Base-by-base conservation (phyloP, 2,888 invertebrate species). In the Mythimna impura region DNA sequence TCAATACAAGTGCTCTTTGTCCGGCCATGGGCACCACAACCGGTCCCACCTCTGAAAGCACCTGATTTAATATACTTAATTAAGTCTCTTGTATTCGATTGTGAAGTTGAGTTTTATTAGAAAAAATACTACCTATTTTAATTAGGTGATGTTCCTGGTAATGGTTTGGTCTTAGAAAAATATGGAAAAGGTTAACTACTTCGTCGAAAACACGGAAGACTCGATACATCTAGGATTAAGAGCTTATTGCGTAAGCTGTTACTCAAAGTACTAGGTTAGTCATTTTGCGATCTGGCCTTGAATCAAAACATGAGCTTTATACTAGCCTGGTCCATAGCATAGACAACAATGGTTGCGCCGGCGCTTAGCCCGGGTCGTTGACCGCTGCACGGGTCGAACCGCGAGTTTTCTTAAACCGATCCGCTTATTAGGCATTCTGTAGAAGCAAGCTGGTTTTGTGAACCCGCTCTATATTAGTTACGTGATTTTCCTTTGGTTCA, bases 391-490 rank as follows among this genome's bases (percentile, higher is more conserved):
- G 93, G 94, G 94, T 94, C 93, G 92, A 93, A 91, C 92, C 92
- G 93, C 92, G 93, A 92, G 93, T 93, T 94, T 94, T 94, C 94
- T 94, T 95, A 94, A 95, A 94, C 92, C 92, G 93, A 94, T 94
- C 93, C 91, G 92, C 94, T 93, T 94, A 94, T 94, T 94, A 95
- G 93, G 94, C 92, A 94, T 93, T 94, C 92, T 92, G 90, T 90
- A 90, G 91, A 75, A 73, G 73, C 76, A 68, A 91, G 88, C 90
- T 82, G 80, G 88, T 89, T 89, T 88, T 84, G 87, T 88, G 84
- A 87, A 85, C 84, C 81, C 80, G 77, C 76, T 85, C 90, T 90
- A 90, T 91, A 90, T 91, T 87, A 84, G 88, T 89, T 89, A 87
- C 87, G 84, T 87, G 86, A 85, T 73, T 78, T 81, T 84, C 82